Evolutionary conservation across 1,140 invertebrate genomes (phyloP), one percentile per base, ranked within the genome.

Genomic region (Halyomorpha halys): DNA sequence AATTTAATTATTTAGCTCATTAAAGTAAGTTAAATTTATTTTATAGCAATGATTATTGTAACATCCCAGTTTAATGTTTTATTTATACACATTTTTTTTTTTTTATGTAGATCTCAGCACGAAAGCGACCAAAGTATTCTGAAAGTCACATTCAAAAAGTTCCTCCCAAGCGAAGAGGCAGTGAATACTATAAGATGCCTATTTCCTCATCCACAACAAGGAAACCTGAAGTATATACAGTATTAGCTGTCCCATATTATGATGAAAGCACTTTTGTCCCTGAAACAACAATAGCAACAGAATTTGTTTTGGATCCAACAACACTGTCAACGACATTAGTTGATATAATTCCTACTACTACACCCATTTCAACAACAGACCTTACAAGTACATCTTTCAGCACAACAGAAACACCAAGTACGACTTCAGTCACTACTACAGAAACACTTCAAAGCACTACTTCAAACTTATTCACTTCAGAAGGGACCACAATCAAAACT

Each of bases 141-240:
- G 56, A 65, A 49, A 65, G 63, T 44, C 47, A 62, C 27, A 60
- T 65, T 39, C 59, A 61, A 51, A 51, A 27, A 23, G 44, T 65
- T 23, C 64, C 64, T 19, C 64, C 64, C 3, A 61, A 34, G 54
- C 34, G 30, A 44, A 49, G 23, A 27, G 56, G 21, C 45, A 49
- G 49, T 9, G 21, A 19, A 18, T 47, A 47, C 11, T 47, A n/a
- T 9, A 49, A 18, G 2, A 19, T 45, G 11, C 44, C 63, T 15
- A 11, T 13, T 56, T 25, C 9, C 9, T 56, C 53, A 23, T 19
- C 51, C 16, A 56, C 53, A 56, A 39, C 34, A 39, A 39, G 34
- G 1, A 39, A 39, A 39, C 13, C 34, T 11, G 34, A 39, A 39
- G 34, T 39, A 39, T 39, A 39, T 39, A 39, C 34, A 39, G 34